phyloP scores from a whole-genome alignment of 2,888 invertebrate genomes.

The Hymenopus coronatus region DNA sequence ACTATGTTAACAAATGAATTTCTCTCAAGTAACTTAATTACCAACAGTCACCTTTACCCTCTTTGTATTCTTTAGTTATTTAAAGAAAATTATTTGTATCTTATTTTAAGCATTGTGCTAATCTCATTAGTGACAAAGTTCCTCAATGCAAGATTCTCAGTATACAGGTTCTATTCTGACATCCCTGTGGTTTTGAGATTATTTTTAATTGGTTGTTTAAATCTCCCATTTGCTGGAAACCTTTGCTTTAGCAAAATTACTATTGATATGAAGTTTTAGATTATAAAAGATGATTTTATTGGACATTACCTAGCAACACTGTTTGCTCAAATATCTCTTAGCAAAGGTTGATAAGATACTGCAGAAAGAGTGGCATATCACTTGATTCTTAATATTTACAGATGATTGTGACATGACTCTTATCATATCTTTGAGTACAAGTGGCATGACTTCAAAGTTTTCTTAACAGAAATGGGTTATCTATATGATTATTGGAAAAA shows the following conservation, averaged over 20 bases:
- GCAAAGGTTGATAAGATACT: constrained; percentile 3
- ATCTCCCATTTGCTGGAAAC: background rate
- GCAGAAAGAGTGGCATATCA: constrained; percentile 1
- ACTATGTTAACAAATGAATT: no score
- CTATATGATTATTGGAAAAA: background rate
- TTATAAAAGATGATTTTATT: background rate
- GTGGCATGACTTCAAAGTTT: background rate
- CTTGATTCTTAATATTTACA: constrained; percentile 9
- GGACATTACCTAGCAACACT: background rate
- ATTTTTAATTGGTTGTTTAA: background rate
- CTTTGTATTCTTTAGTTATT: background rate
- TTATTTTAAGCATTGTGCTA: background rate
- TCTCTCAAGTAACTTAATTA: no score
- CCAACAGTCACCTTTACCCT: background rate
- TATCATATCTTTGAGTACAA: background rate
- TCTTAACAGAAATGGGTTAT: background rate
- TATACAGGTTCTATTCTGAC: background rate
- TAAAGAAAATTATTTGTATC: background rate
- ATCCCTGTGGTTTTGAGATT: background rate
- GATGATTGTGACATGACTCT: background rate
- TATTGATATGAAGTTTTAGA: background rate
- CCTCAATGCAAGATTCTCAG: no score
- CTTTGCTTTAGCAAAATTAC: background rate
- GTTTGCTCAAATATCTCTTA: background rate
- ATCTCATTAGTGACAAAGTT: background rate